Conservation (phyloP, 1,140 invertebrate species). For the Formica selysi region DNA sequence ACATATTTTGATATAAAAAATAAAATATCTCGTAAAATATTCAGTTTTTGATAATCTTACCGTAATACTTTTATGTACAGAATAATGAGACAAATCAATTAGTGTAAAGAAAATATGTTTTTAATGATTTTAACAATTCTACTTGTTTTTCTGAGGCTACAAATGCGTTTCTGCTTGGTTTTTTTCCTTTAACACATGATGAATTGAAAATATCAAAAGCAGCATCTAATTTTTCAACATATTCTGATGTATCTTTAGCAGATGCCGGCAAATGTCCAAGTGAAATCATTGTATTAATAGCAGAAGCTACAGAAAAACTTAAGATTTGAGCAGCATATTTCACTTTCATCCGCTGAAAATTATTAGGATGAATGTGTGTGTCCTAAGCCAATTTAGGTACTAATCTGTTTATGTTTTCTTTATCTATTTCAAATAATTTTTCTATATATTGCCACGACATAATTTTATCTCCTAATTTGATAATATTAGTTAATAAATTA, state of each 20-base stretch:
- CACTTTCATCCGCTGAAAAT: slow-evolving; percentile 21
- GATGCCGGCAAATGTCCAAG: slow-evolving; percentile 1
- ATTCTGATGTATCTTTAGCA: slow-evolving; percentile 36
- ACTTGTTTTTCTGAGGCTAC: not conserved
- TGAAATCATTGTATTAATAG: not conserved
- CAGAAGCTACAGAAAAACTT: slow-evolving; percentile 32
- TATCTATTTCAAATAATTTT: slow-evolving; percentile 18
- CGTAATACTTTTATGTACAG: no score
- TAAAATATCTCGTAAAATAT: no score
- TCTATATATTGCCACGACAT: slow-evolving; percentile 2
- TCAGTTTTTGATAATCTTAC: no score
- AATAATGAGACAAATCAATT: no score
- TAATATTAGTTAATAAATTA: slow-evolving; percentile 28
- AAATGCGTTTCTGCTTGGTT: not conserved
- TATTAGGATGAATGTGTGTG: slow-evolving; percentile 20
- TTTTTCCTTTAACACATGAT: not conserved
- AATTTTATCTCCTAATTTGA: slow-evolving; percentile 20
- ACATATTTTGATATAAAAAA: no score
- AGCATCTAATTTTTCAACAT: slow-evolving; percentile 23
- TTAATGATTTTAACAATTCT: slow-evolving; percentile 2
- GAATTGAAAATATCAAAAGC: slow-evolving; percentile 29
- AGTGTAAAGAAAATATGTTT: slow-evolving; percentile 34
- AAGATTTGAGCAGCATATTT: slow-evolving; percentile 25
- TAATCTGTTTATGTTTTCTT: slow-evolving; percentile 19
- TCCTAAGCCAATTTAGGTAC: slow-evolving; percentile 1